Evolutionary conservation across 2,888 invertebrate genomes (phyloP).

Genomic region (Mesorhabditis spiculigera): DNA sequence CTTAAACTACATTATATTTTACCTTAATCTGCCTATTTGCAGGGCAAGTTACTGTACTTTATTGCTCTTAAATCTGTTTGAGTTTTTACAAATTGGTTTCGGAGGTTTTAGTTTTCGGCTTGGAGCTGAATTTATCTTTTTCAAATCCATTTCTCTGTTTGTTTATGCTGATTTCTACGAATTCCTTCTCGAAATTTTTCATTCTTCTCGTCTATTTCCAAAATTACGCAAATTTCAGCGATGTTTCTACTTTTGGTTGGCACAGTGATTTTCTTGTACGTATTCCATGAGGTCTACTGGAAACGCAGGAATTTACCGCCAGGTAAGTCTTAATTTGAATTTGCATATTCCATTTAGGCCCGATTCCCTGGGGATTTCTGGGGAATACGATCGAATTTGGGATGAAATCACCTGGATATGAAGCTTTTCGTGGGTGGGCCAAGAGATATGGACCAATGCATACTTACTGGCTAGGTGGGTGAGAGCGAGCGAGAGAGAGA

Average conservation of each 20-base stretch:
- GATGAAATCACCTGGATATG: slow-evolving; percentile 19
- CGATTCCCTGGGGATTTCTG: slow-evolving; percentile 21
- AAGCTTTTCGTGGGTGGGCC: slow-evolving; percentile 18
- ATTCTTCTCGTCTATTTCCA: no score
- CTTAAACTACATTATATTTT: no score
- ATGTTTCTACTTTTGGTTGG: not conserved
- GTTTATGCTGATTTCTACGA: no score
- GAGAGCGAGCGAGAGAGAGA: not conserved
- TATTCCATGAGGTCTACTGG: slow-evolving; percentile 16
- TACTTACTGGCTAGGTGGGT: slow-evolving; percentile 25
- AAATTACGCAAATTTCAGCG: no score
- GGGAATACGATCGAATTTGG: slow-evolving; percentile 22
- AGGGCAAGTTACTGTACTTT: no score
- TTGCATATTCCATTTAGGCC: slow-evolving; percentile 17
- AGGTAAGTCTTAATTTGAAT: slow-evolving; percentile 13
- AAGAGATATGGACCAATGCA: slow-evolving; percentile 23
- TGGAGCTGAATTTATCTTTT: no score
- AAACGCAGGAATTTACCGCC: slow-evolving; percentile 21
- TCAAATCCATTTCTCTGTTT: no score
- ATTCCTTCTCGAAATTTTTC: no score
- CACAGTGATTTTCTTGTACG: not conserved
- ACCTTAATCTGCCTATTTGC: no score
- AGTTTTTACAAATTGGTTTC: no score
- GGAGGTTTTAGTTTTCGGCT: no score
- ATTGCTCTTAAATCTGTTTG: no score